These are phyloP conservation scores for Drosophila mercatorum DNA, from an alignment of 2,888 invertebrate genomes.

Conservation along the genomic window DNA sequence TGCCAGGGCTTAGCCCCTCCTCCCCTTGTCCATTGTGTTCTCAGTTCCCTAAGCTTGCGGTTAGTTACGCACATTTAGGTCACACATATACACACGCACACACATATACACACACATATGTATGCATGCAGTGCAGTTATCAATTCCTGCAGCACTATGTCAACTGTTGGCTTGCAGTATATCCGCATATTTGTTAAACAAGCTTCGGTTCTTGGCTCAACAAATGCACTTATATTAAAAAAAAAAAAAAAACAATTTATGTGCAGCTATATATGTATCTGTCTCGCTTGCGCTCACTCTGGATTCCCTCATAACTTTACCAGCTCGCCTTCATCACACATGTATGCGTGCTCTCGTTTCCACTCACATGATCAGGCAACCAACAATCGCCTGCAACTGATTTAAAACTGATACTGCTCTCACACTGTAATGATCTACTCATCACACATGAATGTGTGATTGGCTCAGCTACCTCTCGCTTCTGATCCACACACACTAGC, in stretches of 20 bases:
- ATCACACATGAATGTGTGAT: too few species aligned
- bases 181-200: background rate
- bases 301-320: too few species aligned
- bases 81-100: background rate
- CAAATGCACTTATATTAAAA: background rate
- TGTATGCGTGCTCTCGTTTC: background rate
- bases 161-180: background rate
- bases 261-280: background rate
- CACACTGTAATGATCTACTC: too few species aligned
- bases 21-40: background rate
- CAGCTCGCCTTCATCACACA: too few species aligned
- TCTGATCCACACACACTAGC: too few species aligned
- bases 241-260: too few species aligned
- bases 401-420: too few species aligned
- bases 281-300: background rate
- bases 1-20: constrained; percentile 19
- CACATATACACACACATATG: background rate
- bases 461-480: too few species aligned
- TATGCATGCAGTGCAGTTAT: background rate
- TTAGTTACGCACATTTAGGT: constrained; percentile 2
- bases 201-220: background rate
- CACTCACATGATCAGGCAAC: background rate
- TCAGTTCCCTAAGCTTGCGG: constrained; percentile 10
- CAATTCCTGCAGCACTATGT: background rate
- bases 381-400: too few species aligned